phyloP scores from a whole-genome alignment of 1,140 invertebrate species.

The Olivierus martensii region DNA sequence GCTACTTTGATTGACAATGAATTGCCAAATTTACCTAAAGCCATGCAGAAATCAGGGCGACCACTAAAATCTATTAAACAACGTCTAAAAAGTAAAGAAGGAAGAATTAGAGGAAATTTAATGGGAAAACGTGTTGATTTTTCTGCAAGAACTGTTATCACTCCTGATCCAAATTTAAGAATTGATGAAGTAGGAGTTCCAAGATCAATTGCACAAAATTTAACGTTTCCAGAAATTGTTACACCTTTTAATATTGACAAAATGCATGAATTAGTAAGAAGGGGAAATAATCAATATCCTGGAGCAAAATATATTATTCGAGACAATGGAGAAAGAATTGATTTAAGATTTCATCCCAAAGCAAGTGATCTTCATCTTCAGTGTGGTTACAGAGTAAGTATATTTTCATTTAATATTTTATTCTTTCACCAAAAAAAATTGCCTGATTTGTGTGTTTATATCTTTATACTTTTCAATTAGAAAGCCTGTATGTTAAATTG shows the following conservation, averaged over 20 bases:
- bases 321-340: conserved; percentile 96
- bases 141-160: conserved; percentile 97
- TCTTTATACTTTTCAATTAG: no score
- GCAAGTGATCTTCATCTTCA: conserved; percentile 96
- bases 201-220: conserved; percentile 93
- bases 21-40: conserved; percentile 91
- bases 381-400: conserved; percentile 73
- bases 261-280: conserved; percentile 88
- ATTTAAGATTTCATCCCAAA: conserved; percentile 92
- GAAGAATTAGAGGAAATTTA: conserved; percentile 92
- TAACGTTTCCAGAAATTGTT: conserved; percentile 98
- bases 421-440: no score
- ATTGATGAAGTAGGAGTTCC: conserved; percentile 99
- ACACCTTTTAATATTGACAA: conserved; percentile 98
- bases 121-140: conserved; percentile 99
- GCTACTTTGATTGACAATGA: conserved; percentile 97
- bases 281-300: conserved; percentile 96
- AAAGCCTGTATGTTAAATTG: no score
- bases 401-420: no score
- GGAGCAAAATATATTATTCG: conserved; percentile 98
- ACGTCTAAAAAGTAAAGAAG: conserved; percentile 73
- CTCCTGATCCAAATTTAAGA: conserved; percentile 94
- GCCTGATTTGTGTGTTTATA: no score
- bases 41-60: conserved; percentile 97
- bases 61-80: conserved; percentile 94